These are phyloP conservation scores for Portunus trituberculatus DNA, from an alignment of 1,140 invertebrate genomes.

Conservation along the genomic window DNA sequence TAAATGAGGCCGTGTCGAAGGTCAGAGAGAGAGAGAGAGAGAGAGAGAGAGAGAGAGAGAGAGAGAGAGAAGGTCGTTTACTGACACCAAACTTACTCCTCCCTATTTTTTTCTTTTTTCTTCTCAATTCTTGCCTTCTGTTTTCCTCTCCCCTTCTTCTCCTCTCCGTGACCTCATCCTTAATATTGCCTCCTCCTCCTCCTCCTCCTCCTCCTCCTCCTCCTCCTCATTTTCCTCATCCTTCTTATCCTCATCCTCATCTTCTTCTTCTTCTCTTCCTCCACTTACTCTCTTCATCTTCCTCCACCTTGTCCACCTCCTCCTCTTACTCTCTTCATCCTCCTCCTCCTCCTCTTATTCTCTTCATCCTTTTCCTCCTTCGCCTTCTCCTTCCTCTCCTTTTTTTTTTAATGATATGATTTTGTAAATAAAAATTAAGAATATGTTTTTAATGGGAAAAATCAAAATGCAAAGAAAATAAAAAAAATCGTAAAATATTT, in stretches of 20 bases:
- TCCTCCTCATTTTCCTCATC: neutral
- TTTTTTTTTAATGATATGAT: too few species aligned
- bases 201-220: slow-evolving; percentile 7
- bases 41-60: slow-evolving; percentile 32
- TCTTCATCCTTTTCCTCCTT: neutral
- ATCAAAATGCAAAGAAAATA: too few species aligned
- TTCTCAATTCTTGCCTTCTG: neutral
- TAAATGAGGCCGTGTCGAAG: neutral
- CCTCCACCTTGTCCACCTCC: neutral
- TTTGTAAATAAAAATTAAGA: too few species aligned
- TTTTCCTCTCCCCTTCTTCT: neutral
- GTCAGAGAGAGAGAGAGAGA: slow-evolving; percentile 29
- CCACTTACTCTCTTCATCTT: neutral
- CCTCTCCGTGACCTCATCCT: neutral
- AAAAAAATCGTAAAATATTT: too few species aligned
- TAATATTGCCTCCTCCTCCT: neutral
- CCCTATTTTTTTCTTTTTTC: neutral
- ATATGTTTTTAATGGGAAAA: too few species aligned
- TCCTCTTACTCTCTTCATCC: neutral
- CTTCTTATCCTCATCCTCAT: neutral
- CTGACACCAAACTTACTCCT: neutral
- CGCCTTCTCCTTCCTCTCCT: neutral
- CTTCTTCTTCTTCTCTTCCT: neutral
- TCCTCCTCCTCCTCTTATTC: neutral
- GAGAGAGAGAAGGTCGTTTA: neutral